These are phyloP conservation scores for Polyodon spathula DNA, from an alignment of 2,113 vertebrate genomes.

Conservation along the genomic window DNA sequence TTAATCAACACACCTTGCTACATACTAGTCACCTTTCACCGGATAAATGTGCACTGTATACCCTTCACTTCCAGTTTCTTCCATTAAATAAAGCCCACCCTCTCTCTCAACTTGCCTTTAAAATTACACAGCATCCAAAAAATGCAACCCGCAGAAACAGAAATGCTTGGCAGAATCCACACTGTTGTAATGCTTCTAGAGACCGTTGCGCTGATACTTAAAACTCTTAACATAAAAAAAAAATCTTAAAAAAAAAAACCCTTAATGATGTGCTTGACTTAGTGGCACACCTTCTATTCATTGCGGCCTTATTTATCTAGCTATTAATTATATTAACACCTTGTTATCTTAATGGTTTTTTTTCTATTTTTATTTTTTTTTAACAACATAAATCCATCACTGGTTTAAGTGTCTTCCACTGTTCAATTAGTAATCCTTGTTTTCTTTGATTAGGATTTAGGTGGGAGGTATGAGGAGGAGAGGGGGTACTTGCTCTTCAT, in stretches of 20 bases:
- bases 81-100: no score
- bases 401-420: constrained; percentile 31
- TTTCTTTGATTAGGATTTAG: constrained; percentile 43
- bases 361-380: no score
- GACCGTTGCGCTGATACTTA: background rate
- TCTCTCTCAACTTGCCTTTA: constrained; percentile 5
- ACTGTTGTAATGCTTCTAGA: constrained; percentile 10
- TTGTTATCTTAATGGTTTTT: constrained; percentile 62
- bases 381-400: constrained; percentile 37
- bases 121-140: constrained; percentile 13
- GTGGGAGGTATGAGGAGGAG: constrained; percentile 25
- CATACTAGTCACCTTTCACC: no score
- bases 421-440: constrained; percentile 43
- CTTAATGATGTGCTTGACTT: constrained; percentile 32
- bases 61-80: constrained; percentile 13
- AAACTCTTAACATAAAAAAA: background rate
- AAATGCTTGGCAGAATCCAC: background rate
- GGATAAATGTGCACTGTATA: no score
- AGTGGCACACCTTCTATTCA: constrained; percentile 37
- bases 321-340: constrained; percentile 59
- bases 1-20: constrained; percentile 42
- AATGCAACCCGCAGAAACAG: background rate
- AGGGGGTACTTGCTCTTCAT: constrained; percentile 33
- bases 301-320: constrained; percentile 43
- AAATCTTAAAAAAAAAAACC: background rate